These are phyloP conservation scores for Etheostoma nigrum DNA, from an alignment of 2,797 vertebrate genomes.

Conservation along the genomic window DNA sequence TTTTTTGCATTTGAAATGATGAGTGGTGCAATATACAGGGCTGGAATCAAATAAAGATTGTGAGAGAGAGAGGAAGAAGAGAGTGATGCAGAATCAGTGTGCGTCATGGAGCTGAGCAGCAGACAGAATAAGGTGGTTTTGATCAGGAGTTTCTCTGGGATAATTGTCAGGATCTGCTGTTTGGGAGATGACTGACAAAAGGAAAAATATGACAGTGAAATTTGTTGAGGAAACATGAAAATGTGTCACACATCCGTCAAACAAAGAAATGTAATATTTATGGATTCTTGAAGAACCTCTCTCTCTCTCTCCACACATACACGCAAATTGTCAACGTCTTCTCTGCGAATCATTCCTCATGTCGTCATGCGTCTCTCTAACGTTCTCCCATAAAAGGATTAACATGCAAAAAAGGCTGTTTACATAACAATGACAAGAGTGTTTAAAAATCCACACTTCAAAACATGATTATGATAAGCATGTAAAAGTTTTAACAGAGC, in stretches of 20 bases:
- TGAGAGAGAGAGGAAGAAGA: conserved; percentile 28
- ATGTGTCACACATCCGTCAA: conserved; percentile 83
- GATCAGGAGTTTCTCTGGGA: conserved; percentile 81
- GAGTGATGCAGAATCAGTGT: conserved; percentile 54
- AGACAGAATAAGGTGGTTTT: conserved; percentile 79
- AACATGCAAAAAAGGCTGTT: conserved; percentile 75
- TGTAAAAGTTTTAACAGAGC: conserved; percentile 47
- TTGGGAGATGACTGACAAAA: conserved; percentile 84
- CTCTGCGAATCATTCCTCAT: conserved; percentile 72
- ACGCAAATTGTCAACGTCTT: conserved; percentile 53
- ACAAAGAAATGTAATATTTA: conserved; percentile 85
- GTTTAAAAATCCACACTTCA: conserved; percentile 62
- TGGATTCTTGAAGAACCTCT: conserved; percentile 73
- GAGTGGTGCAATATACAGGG: conserved; percentile 62
- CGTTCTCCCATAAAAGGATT: conserved; percentile 73
- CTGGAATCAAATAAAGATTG: conserved; percentile 65
- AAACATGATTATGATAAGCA: conserved; percentile 62
- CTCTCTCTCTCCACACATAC: conserved; percentile 9
- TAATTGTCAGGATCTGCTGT: conserved; percentile 84
- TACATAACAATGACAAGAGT: conserved; percentile 76
- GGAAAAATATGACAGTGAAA: conserved; percentile 79
- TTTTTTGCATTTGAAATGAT: conserved; percentile 76
- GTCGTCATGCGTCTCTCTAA: conserved; percentile 66
- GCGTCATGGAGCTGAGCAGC: conserved; percentile 66
- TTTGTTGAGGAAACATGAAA: conserved; percentile 85